These are phyloP conservation scores for Colius striatus DNA, from an alignment of 2,113 vertebrate species.

Conservation along the genomic window DNA sequence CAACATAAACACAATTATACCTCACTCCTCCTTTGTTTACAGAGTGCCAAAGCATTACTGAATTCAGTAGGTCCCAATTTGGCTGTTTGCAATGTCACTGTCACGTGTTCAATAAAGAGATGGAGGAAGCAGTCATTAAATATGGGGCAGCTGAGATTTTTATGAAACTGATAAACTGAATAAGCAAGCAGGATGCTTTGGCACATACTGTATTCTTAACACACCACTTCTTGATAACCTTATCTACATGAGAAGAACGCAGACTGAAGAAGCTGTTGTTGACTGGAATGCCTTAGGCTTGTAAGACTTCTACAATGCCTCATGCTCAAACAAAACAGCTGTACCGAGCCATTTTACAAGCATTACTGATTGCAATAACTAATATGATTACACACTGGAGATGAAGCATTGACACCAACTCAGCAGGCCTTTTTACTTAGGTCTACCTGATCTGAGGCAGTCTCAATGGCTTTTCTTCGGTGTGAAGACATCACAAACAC, in stretches of 20 bases:
- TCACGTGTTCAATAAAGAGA: neutral
- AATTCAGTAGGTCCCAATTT: neutral
- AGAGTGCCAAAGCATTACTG: constrained; percentile 30
- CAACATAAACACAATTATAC: constrained; percentile 64
- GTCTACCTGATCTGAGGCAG: neutral
- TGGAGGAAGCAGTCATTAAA: neutral
- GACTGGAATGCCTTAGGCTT: neutral
- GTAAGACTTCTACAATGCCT: neutral
- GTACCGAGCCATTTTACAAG: neutral
- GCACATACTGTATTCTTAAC: neutral
- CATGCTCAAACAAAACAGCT: neutral
- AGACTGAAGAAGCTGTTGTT: neutral
- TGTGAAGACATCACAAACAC: neutral
- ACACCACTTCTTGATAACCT: neutral
- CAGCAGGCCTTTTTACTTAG: neutral
- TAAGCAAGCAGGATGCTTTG: neutral
- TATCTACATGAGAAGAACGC: neutral
- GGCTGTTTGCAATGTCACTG: neutral
- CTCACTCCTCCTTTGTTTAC: constrained; percentile 48
- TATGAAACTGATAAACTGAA: neutral
- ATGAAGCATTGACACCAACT: neutral
- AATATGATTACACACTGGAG: neutral
- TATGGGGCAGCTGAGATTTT: neutral
- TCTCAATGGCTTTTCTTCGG: neutral
- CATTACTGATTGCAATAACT: neutral